Evolutionary conservation across 2,888 invertebrate genomes (phyloP).

Genomic region (Platycheirus albimanus): DNA sequence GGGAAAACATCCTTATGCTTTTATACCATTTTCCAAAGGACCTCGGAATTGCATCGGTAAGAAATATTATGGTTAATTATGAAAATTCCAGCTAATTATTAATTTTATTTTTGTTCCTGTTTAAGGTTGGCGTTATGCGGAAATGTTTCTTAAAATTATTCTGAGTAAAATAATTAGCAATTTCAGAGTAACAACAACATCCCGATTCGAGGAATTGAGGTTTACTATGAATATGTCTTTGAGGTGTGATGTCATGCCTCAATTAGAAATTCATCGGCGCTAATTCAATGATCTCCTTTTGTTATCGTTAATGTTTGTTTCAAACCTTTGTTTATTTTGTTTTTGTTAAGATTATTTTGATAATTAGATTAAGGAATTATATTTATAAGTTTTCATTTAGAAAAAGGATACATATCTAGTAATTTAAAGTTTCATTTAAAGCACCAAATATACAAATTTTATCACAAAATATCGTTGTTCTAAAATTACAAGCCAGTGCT

Average conservation of each 20-base stretch:
- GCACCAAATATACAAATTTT: no score
- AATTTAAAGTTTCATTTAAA: no score
- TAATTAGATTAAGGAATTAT: no score
- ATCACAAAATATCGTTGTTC: no score
- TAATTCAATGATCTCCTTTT: no score
- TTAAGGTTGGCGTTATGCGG: slow-evolving; percentile 77
- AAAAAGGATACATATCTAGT: no score
- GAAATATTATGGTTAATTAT: background rate
- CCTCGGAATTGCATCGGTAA: slow-evolving; percentile 76
- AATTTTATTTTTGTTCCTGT: background rate
- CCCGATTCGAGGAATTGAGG: slow-evolving; percentile 75
- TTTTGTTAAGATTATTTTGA: no score
- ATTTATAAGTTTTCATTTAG: no score
- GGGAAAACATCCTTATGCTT: slow-evolving; percentile 76
- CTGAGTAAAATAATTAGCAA: slow-evolving; percentile 74
- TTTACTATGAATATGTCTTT: slow-evolving; percentile 76
- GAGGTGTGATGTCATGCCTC: slow-evolving; percentile 74
- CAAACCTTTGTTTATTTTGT: no score
- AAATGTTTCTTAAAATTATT: slow-evolving; percentile 75
- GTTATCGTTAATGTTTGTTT: no score
- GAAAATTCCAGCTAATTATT: background rate
- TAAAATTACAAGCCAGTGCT: no score
- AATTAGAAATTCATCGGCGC: slow-evolving; percentile 68
- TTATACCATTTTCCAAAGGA: slow-evolving; percentile 77
- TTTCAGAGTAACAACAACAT: slow-evolving; percentile 75